A percentile compares a stretch with the other conserved stretches of the same genome.
Conservation (phyloP, 2,888 invertebrate genomes). For the Metalampra italica region DNA sequence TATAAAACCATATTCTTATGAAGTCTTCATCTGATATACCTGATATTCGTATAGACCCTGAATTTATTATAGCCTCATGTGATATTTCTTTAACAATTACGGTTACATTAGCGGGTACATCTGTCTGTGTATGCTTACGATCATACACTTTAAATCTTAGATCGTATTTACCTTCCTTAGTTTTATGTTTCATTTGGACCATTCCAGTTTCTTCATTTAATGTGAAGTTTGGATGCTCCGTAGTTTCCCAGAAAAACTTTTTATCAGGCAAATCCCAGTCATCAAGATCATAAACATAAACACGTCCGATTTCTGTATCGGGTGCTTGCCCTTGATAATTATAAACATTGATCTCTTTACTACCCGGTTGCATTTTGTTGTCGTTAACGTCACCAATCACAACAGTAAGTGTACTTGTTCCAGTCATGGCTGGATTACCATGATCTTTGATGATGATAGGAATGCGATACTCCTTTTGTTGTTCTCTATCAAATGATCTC, state of each 20-base stretch:
- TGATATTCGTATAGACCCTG: conserved; percentile 94
- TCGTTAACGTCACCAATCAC: conserved; percentile 99
- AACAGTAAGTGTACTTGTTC: conserved; percentile 96
- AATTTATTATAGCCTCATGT: conserved; percentile 96
- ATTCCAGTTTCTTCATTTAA: conserved; percentile 95
- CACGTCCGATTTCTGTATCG: conserved; percentile 94
- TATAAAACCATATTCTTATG: conserved; percentile 95
- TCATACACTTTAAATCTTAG: conserved; percentile 93
- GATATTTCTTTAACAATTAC: conserved; percentile 96
- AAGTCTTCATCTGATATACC: conserved; percentile 98
- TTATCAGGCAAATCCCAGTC: conserved; percentile 99
- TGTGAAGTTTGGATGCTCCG: conserved; percentile 91
- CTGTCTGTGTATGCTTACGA: conserved; percentile 95
- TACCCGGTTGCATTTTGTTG: conserved; percentile 98
- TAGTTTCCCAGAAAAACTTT: conserved; percentile 95
- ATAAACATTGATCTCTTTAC: conserved; percentile 97
- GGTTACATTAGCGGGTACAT: conserved; percentile 97
- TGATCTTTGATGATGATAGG: conserved; percentile 99
- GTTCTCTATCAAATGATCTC: conserved; percentile 95
- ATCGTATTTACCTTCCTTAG: conserved; percentile 91
- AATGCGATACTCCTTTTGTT: conserved; percentile 96
- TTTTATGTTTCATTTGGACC: conserved; percentile 96
- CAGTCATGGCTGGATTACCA: conserved; percentile 97
- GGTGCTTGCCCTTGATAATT: conserved; percentile 96
- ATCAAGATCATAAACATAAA: conserved; percentile 97